These are phyloP conservation scores for Adelphocoris suturalis DNA, from an alignment of 2,888 invertebrate species.

Conservation along the genomic window DNA sequence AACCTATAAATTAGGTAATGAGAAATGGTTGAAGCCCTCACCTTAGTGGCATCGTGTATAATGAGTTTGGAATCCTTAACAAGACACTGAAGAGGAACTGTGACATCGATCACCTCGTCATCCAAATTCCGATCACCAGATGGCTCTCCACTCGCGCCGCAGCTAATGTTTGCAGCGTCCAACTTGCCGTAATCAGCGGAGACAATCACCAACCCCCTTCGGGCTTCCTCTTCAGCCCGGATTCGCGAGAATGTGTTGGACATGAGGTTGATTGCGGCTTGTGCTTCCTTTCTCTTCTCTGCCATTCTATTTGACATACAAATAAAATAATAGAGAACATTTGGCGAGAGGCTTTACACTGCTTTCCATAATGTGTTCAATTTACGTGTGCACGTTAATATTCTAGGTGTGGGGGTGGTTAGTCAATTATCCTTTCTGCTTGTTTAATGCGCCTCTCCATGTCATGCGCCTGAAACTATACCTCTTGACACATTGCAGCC, in stretches of 20 bases:
- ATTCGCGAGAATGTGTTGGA: slow-evolving; percentile 92
- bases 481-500: too few species aligned
- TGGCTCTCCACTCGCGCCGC: slow-evolving; percentile 48
- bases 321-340: not conserved
- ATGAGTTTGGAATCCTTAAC: slow-evolving; percentile 94
- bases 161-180: slow-evolving; percentile 58
- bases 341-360: too few species aligned
- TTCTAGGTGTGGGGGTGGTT: too few species aligned
- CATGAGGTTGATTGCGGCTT: slow-evolving; percentile 94
- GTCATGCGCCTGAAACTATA: too few species aligned
- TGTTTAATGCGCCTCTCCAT: too few species aligned
- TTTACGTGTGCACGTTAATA: too few species aligned
- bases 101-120: slow-evolving; percentile 88
- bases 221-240: slow-evolving; percentile 88
- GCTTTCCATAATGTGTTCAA: too few species aligned
- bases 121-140: slow-evolving; percentile 34
- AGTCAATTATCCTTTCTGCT: too few species aligned
- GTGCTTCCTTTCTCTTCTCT: slow-evolving; percentile 91
- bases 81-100: slow-evolving; percentile 95
- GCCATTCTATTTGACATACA: slow-evolving; percentile 81
- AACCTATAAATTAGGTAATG: too few species aligned
- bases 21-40: slow-evolving; percentile 78
- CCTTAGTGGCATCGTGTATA: slow-evolving; percentile 92
- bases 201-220: slow-evolving; percentile 90
- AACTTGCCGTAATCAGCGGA: slow-evolving; percentile 90